Conservation (phyloP, 1,140 invertebrate species). For the Colletes latitarsis region DNA sequence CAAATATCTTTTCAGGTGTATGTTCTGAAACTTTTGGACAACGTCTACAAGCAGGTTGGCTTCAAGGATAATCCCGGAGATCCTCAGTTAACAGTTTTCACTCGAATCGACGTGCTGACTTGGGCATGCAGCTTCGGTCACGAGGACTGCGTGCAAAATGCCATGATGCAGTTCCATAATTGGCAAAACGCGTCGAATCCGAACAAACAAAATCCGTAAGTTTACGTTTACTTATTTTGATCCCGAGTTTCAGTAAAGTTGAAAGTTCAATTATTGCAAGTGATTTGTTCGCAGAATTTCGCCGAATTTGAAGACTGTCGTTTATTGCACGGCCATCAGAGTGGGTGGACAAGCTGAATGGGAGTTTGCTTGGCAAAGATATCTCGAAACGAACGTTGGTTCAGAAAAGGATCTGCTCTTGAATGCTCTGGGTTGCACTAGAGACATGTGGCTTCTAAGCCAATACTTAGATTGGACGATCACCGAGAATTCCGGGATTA, state of each 20-base stretch:
- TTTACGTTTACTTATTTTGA: constrained; percentile 26
- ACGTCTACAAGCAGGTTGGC: constrained; percentile 85
- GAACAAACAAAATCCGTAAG: constrained; percentile 88
- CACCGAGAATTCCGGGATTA: constrained; percentile 87
- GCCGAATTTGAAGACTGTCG: constrained; percentile 88
- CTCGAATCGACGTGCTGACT: constrained; percentile 86
- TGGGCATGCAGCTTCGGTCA: constrained; percentile 88
- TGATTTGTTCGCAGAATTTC: constrained; percentile 85
- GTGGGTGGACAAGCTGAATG: constrained; percentile 91
- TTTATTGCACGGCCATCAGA: constrained; percentile 92
- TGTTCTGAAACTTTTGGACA: constrained; percentile 83
- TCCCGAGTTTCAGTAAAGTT: too few species aligned
- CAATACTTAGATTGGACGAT: constrained; percentile 88
- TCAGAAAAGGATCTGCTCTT: constrained; percentile 89
- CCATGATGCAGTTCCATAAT: constrained; percentile 85
- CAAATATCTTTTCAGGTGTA: constrained; percentile 83
- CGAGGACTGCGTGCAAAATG: constrained; percentile 86
- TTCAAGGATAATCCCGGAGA: constrained; percentile 84
- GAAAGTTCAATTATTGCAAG: too few species aligned
- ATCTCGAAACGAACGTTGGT: constrained; percentile 86
- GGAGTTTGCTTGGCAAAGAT: constrained; percentile 92
- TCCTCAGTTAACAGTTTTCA: constrained; percentile 85
- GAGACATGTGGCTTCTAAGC: constrained; percentile 89
- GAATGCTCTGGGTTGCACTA: constrained; percentile 88
- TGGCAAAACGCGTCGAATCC: constrained; percentile 87